These are phyloP conservation scores for Sinocyclocheilus anophthalmus DNA, from an alignment of 2,113 vertebrate species.

Conservation along the genomic window DNA sequence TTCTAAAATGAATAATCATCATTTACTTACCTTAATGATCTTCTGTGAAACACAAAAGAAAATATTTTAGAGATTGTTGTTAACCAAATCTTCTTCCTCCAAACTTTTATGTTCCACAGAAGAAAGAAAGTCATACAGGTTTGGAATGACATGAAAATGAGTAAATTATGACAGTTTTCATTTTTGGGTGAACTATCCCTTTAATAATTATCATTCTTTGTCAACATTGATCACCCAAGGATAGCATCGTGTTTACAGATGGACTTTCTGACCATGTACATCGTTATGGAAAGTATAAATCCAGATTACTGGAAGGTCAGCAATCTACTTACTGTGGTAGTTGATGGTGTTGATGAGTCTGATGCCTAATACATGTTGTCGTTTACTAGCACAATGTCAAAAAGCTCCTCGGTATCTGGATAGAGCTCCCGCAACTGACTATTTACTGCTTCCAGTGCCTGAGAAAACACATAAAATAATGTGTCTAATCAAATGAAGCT, in stretches of 20 bases:
- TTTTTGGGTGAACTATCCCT: no score
- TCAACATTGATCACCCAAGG: neutral
- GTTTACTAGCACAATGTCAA: conserved; percentile 94
- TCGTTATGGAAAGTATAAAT: neutral
- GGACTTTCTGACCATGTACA: neutral
- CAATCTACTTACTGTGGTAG: conserved; percentile 85
- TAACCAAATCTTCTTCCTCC: no score
- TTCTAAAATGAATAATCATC: no score
- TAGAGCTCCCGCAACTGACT: conserved; percentile 84
- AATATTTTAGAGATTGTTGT: no score
- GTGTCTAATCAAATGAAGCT: no score
- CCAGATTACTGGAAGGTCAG: neutral
- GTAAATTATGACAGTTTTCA: no score
- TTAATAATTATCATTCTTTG: neutral
- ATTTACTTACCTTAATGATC: no score
- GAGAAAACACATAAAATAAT: neutral
- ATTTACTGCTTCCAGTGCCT: conserved; percentile 95
- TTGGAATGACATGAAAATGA: no score
- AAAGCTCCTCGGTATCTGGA: conserved; percentile 91
- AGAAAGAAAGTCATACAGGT: no score
- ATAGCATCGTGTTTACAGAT: neutral
- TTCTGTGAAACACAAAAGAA: no score
- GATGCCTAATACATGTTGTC: conserved; percentile 96
- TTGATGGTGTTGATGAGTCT: conserved; percentile 99
- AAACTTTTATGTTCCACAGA: no score